phyloP scores from a whole-genome alignment of 2,797 vertebrate genomes.

The Picus viridis region DNA sequence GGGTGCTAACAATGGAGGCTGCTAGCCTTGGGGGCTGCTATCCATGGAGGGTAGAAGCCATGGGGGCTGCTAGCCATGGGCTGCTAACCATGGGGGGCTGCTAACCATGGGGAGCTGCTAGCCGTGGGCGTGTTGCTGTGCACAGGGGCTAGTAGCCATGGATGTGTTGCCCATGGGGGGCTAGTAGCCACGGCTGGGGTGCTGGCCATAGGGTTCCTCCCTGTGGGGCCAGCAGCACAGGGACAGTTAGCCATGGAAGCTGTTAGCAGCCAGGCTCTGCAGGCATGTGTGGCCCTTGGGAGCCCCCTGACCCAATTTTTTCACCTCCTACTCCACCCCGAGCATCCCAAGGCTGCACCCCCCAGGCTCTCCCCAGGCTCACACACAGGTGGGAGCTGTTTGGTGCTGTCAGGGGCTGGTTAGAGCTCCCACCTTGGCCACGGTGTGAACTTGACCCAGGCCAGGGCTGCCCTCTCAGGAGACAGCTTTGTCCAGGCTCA shows the following conservation, averaged over 20 bases:
- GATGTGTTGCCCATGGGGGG: accelerated
- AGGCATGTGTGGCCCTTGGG: background rate
- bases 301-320: accelerated
- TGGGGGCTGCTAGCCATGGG: too few species aligned
- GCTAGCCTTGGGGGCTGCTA: too few species aligned
- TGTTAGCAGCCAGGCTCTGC: accelerated
- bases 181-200: too few species aligned
- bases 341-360: background rate
- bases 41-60: too few species aligned
- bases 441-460: accelerated
- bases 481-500: background rate
- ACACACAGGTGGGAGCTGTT: background rate
- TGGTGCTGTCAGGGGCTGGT: background rate
- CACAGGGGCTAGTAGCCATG: background rate
- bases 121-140: background rate
- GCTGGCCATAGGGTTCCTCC: background rate
- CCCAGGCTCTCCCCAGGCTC: accelerated
- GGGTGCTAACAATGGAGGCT: too few species aligned
- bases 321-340: too few species aligned
- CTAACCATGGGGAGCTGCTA: background rate
- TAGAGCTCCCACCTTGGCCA: background rate
- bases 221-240: background rate
- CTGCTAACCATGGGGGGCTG: too few species aligned
- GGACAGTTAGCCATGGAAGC: background rate
- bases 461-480: background rate